These are phyloP conservation scores for Unio delphinus DNA, from an alignment of 2,888 invertebrate genomes.

Conservation along the genomic window DNA sequence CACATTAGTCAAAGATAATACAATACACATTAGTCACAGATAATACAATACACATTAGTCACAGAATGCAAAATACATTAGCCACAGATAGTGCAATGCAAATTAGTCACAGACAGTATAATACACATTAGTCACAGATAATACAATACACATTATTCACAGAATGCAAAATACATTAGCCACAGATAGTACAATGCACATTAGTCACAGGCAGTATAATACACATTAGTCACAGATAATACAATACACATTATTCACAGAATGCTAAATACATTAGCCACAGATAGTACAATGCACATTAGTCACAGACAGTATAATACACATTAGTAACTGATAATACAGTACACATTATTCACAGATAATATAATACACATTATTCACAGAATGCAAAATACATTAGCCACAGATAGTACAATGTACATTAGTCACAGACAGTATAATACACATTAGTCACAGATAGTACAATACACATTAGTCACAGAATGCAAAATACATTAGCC, in stretches of 20 bases:
- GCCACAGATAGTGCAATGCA: background rate
- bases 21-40: background rate
- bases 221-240: background rate
- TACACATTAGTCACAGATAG: background rate
- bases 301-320: too few relatives aligned
- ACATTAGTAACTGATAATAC: background rate
- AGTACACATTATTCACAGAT: background rate
- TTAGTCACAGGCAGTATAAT: background rate
- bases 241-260: too few relatives aligned
- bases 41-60: too few relatives aligned
- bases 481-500: background rate
- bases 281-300: background rate
- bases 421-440: background rate
- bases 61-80: background rate
- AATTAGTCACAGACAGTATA: too few relatives aligned
- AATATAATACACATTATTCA: too few relatives aligned
- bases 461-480: too few relatives aligned
- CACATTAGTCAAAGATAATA: background rate
- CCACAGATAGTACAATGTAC: background rate
- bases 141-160: too few relatives aligned
- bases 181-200: background rate
- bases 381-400: background rate
- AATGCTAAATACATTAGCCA: background rate
- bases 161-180: background rate
- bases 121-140: too few relatives aligned